These are phyloP conservation scores for Corythornis vintsioides DNA, from an alignment of 2,113 vertebrate genomes.

Conservation along the genomic window DNA sequence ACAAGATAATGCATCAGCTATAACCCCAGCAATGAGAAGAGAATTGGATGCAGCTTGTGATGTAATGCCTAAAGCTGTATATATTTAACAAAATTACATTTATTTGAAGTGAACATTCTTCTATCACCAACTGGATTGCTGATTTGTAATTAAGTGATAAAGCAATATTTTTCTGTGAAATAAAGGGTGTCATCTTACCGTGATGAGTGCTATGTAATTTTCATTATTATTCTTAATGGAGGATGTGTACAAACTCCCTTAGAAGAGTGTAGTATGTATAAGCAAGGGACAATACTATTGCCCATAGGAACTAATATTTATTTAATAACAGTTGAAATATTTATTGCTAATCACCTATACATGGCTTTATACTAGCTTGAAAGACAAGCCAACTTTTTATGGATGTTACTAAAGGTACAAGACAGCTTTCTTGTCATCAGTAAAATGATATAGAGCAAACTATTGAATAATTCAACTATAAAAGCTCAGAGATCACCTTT, in stretches of 20 bases:
- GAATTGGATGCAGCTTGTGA: constrained; percentile 19
- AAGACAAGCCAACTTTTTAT: constrained; percentile 13
- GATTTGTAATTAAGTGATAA: constrained; percentile 29
- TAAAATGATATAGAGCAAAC: constrained; percentile 40
- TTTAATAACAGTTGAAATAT: constrained; percentile 50
- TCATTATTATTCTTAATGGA: background rate
- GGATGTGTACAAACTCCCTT: background rate
- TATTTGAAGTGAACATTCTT: constrained; percentile 2
- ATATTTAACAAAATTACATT: background rate
- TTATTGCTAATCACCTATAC: constrained; percentile 49
- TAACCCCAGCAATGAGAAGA: background rate
- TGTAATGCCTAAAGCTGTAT: background rate
- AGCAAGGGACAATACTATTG: background rate
- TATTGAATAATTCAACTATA: constrained; percentile 43
- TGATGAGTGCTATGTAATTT: background rate
- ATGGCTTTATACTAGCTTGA: background rate
- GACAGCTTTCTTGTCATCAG: constrained; percentile 45
- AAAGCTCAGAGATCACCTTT: constrained; percentile 42
- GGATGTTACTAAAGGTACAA: background rate
- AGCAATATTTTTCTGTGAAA: background rate
- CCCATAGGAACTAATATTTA: background rate
- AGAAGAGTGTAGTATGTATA: background rate
- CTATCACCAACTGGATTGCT: constrained; percentile 6
- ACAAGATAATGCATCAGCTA: background rate
- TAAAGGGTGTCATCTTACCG: background rate